These are phyloP conservation scores for Cebidichthys violaceus DNA, from an alignment of 2,113 vertebrate species.

Conservation along the genomic window DNA sequence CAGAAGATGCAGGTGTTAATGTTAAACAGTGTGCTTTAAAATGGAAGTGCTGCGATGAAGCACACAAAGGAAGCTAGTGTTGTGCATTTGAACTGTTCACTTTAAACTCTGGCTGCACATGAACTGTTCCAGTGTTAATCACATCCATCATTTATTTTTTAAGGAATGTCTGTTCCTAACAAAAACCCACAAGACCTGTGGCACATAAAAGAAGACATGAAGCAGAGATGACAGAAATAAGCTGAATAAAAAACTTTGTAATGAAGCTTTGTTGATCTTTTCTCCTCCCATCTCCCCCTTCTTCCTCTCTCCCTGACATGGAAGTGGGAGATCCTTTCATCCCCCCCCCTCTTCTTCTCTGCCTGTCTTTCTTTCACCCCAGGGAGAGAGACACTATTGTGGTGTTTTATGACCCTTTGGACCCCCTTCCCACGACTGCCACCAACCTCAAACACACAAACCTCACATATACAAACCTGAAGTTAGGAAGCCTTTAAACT, in stretches of 20 bases:
- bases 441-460: conserved; percentile 42
- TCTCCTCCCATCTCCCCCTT: conserved; percentile 51
- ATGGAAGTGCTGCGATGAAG: not conserved
- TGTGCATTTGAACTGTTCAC: conserved; percentile 13
- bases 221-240: conserved; percentile 37
- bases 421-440: conserved; percentile 52
- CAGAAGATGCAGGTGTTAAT: not conserved
- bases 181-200: not conserved
- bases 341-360: conserved; percentile 59
- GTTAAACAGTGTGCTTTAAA: not conserved
- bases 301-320: conserved; percentile 62
- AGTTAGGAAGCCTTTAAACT: conserved; percentile 46
- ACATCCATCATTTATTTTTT: not conserved
- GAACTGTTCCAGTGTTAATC: not conserved
- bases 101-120: not conserved
- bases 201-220: not conserved
- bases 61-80: conserved; percentile 3
- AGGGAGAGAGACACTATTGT: conserved; percentile 79
- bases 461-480: conserved; percentile 52
- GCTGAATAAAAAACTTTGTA: conserved; percentile 46
- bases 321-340: conserved; percentile 83
- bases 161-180: not conserved
- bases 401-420: conserved; percentile 76
- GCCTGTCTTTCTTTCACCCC: conserved; percentile 72
- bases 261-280: conserved; percentile 62